Evolutionary conservation across 2,113 vertebrate species (phyloP).

Genomic region (Tringa solitaria): DNA sequence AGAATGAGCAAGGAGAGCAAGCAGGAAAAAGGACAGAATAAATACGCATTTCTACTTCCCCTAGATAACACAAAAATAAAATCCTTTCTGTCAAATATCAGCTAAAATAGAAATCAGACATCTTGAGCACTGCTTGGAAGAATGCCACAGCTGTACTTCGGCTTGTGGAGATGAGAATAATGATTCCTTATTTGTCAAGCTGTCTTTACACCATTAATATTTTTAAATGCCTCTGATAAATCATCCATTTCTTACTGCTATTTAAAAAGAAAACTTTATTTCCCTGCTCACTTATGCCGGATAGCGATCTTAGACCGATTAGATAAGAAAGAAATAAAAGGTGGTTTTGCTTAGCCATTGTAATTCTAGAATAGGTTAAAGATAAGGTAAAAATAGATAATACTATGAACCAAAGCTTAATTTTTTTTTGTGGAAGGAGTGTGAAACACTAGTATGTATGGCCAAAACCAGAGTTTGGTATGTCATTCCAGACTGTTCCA

Average conservation of each 20-base stretch:
- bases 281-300: background rate
- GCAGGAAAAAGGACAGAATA: background rate
- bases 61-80: slow-evolving; percentile 24
- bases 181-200: background rate
- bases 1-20: background rate
- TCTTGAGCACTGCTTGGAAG: slow-evolving; percentile 15
- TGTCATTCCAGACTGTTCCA: background rate
- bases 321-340: background rate
- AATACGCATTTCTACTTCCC: background rate
- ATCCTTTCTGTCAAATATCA: slow-evolving; percentile 22
- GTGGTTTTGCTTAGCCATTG: background rate
- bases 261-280: background rate
- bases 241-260: background rate
- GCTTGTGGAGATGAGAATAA: slow-evolving; percentile 5
- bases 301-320: background rate
- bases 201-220: slow-evolving; percentile 37
- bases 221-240: slow-evolving; percentile 10
- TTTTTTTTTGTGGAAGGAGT: background rate
- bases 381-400: slow-evolving; percentile 13
- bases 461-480: background rate
- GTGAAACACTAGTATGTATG: background rate
- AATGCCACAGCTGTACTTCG: slow-evolving; percentile 27
- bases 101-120: slow-evolving; percentile 29
- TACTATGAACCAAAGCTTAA: background rate
- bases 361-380: slow-evolving; percentile 15